Base-by-base conservation (phyloP, 2,797 vertebrate genomes). In the Neostethus bicornis region DNA sequence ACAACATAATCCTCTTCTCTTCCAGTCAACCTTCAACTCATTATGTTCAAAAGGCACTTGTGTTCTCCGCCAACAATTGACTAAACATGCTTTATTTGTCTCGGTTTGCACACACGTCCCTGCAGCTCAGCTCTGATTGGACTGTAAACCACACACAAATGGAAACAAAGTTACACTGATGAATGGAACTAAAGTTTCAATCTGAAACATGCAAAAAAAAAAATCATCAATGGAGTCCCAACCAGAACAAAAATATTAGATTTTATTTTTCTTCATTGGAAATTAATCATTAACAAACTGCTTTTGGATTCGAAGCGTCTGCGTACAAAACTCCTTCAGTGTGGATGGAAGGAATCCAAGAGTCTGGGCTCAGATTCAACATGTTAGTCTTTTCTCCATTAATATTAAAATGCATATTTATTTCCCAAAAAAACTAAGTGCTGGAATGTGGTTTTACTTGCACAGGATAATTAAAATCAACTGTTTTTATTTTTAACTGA, bases 81-180 rank as follows among this genome's bases (percentile, higher is more conserved):
- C 58, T 48, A n/a, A 51, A 69, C 24, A 4, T 21, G 8, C 51
- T 11, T 14, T 53, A 34, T 61, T 57, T n/a, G 45, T 77, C 55
- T 80, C 53, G 5, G 55, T 64, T 79, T 71, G 14, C 65, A 64
- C 5, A 38, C 45, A 13, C 11, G 24, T 53, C 62, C 49, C 31
- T 44, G 70, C 1, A 52, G 76, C 59, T 38, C 41, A 0, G 55
- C 7, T 44, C 72, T 79, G 77, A 80, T 75, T 80, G 44, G 11
- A 4, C 56, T 66, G 61, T 82, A 68, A 79, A 82, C 55, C 1
- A 61, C 35, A 65, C 38, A 11, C 44, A 56, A 59, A 44, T 71
- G 5, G 52, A 68, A 39, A 58, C 47, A 71, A 79, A 56, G 41
- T 53, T 74, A 10, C 7, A 4, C 34, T 38, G 70, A 32, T 21